phyloP scores from a whole-genome alignment of 1,140 invertebrate genomes.

The Cepaea nemoralis region DNA sequence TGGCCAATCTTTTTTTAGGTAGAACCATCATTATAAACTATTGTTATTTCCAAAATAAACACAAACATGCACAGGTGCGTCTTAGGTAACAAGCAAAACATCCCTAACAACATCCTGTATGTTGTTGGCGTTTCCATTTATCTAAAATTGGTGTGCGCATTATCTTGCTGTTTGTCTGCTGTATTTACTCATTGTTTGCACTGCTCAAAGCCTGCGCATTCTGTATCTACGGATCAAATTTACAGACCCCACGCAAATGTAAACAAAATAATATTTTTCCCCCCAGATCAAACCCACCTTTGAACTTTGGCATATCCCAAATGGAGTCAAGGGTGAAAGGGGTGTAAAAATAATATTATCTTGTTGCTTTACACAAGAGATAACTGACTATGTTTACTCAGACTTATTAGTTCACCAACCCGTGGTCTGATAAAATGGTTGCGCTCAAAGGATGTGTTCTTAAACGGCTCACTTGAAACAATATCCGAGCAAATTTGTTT shows the following conservation, averaged over 20 bases:
- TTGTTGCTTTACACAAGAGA: background rate
- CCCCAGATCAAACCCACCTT: background rate
- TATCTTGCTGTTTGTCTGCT: background rate
- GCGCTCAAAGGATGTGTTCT: background rate
- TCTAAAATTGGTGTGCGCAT: background rate
- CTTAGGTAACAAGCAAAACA: background rate
- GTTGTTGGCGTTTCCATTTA: background rate
- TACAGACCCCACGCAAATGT: background rate
- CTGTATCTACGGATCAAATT: background rate
- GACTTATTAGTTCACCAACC: background rate
- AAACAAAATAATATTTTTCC: background rate
- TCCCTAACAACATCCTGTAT: background rate
- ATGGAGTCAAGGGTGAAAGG: background rate
- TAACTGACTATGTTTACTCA: background rate
- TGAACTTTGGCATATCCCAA: background rate
- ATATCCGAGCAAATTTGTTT: background rate
- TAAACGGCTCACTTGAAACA: background rate
- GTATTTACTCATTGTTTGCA: background rate
- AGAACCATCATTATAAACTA: no score
- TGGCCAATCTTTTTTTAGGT: no score
- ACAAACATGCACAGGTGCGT: background rate
- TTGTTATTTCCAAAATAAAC: no score
- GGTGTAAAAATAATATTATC: background rate
- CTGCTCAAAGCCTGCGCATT: background rate
- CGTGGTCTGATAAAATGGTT: background rate